Evolutionary conservation across 2,797 vertebrate genomes (phyloP).

Genomic region (Coilia nasus): DNA sequence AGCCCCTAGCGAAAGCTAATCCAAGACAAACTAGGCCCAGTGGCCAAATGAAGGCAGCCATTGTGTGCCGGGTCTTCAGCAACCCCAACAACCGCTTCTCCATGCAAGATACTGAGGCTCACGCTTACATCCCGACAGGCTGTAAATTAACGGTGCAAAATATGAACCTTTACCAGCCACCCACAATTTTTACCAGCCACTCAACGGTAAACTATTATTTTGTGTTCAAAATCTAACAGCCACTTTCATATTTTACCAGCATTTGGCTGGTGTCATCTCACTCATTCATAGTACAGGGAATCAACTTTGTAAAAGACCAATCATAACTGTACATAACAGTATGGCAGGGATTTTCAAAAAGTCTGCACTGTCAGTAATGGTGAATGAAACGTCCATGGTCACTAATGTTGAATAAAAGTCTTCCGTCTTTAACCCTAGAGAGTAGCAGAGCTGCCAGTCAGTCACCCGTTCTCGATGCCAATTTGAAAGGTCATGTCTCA

Average conservation of each 20-base stretch:
- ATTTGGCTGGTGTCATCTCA: too few species aligned
- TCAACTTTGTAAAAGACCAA: not conserved
- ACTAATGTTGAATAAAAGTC: not conserved
- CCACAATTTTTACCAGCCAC: too few species aligned
- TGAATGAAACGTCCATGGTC: too few species aligned
- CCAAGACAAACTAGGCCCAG: not conserved
- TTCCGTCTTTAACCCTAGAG: not conserved
- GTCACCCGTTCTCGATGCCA: not conserved
- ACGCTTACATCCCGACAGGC: not conserved
- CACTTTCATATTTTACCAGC: too few species aligned
- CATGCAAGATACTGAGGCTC: not conserved
- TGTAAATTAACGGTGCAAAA: too few species aligned
- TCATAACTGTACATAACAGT: not conserved
- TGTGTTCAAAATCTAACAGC: too few species aligned
- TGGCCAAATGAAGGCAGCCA: not conserved
- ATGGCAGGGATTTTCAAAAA: too few species aligned
- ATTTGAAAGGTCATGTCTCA: slow-evolving; percentile 13
- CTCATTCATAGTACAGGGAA: not conserved
- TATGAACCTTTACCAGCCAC: too few species aligned
- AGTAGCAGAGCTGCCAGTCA: not conserved
- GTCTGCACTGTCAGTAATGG: not conserved
- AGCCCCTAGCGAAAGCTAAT: slow-evolving; percentile 32
- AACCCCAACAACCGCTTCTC: not conserved
- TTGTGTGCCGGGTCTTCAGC: not conserved
- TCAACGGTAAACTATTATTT: too few species aligned